Evolutionary conservation across 1,140 invertebrate species (phyloP).

Genomic region (Temnothorax curvispinosus): DNA sequence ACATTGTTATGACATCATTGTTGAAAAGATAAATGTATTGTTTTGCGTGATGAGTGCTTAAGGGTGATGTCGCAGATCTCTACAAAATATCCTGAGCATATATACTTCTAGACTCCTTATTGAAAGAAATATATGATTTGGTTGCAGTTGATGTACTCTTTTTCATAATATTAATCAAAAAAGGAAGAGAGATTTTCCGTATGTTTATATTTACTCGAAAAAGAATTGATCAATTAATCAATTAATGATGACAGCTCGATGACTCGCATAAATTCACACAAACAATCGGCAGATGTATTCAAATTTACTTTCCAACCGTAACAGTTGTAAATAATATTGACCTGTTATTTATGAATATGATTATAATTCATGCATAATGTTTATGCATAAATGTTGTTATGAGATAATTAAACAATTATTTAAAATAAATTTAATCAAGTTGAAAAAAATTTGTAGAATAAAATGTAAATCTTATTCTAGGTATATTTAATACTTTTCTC

Average conservation of each 20-base stretch:
- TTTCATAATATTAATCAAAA: not conserved
- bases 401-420: slow-evolving; percentile 11
- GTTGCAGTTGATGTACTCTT: not conserved
- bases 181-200: not conserved
- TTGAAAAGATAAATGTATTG: slow-evolving; percentile 45
- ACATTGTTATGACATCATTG: slow-evolving; percentile 24
- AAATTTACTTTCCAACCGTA: not conserved
- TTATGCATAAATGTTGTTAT: not conserved
- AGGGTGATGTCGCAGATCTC: not conserved
- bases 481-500: not conserved
- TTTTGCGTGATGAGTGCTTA: slow-evolving; percentile 22
- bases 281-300: not conserved
- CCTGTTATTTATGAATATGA: not conserved
- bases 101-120: not conserved
- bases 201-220: not conserved
- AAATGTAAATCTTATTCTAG: not conserved
- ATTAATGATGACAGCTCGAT: not conserved
- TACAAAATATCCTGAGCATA: not conserved
- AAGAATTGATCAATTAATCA: not conserved
- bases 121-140: not conserved
- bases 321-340: not conserved
- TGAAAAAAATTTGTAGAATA: not conserved
- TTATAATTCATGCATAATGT: not conserved
- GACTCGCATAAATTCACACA: not conserved
- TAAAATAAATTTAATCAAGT: not conserved